Percentiles rank a stretch among this genome's conserved stretches.
phyloP scores from a whole-genome alignment of 2,888 invertebrate species.

The Harpalus rubripes region DNA sequence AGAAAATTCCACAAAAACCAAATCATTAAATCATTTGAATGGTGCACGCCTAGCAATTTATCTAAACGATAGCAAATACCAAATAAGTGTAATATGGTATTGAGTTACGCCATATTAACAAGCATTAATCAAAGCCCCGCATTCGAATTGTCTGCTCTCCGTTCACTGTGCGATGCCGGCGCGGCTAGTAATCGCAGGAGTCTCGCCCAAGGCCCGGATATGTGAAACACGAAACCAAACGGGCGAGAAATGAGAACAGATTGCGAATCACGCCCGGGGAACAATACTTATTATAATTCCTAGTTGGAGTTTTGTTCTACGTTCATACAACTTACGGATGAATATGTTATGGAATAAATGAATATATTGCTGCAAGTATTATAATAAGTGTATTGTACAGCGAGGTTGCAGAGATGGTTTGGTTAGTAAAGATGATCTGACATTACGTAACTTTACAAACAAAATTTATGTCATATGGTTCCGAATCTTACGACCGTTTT shows the following conservation, averaged over 20 bases:
- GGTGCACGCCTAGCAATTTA: conserved; percentile 25
- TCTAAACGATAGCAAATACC: conserved; percentile 28
- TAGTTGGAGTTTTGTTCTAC: conserved; percentile 6
- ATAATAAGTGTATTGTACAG: not conserved
- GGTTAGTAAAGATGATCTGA: too few relatives aligned
- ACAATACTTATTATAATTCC: not conserved
- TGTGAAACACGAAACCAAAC: not conserved
- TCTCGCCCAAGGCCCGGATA: conserved; percentile 23
- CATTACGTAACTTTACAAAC: too few relatives aligned
- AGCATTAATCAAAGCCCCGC: conserved; percentile 18
- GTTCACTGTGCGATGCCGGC: not conserved
- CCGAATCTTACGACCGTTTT: too few relatives aligned
- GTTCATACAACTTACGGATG: not conserved
- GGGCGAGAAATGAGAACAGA: conserved; percentile 2
- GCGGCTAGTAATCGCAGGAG: not conserved
- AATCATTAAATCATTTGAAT: conserved; percentile 27
- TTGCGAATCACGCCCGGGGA: conserved; percentile 17
- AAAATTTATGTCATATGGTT: too few relatives aligned
- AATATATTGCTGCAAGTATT: not conserved
- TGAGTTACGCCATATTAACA: conserved; percentile 30
- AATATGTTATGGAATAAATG: not conserved
- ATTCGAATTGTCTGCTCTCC: not conserved
- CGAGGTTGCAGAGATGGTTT: too few relatives aligned
- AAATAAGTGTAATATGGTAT: conserved; percentile 23
- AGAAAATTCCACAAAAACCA: conserved; percentile 23